A percentile compares a stretch with the other conserved stretches of the same genome.
Conservation (phyloP, 2,888 invertebrate genomes). For the Athripsodes cinereus region DNA sequence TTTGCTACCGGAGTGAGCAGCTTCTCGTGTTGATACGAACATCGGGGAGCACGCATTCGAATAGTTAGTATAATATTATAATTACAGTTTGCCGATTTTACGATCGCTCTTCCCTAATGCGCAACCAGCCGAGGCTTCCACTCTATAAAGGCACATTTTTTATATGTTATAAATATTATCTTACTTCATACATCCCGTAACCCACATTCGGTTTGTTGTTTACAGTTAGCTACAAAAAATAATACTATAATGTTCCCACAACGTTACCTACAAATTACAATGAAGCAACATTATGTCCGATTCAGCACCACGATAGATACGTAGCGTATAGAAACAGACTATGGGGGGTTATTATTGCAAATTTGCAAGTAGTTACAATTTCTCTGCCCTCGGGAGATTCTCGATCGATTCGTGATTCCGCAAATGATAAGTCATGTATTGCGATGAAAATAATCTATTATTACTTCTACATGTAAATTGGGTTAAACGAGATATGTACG, state of each 20-base stretch:
- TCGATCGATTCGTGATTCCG: conserved; percentile 2
- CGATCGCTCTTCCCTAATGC: conserved; percentile 5
- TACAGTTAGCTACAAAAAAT: conserved; percentile 7
- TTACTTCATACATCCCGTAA: neutral
- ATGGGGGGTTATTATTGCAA: too few species aligned
- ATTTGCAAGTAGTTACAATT: neutral
- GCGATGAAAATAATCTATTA: neutral
- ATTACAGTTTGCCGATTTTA: conserved; percentile 14
- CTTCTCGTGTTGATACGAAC: conserved; percentile 9
- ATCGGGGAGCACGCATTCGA: neutral
- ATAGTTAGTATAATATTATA: neutral
- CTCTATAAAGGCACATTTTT: conserved; percentile 7
- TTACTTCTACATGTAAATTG: neutral
- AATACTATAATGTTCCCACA: neutral
- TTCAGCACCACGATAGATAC: neutral
- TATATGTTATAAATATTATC: neutral
- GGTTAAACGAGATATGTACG: neutral
- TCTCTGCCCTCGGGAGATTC: conserved; percentile 2
- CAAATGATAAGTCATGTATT: conserved; percentile 4
- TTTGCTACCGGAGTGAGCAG: conserved; percentile 2
- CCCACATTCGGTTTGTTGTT: conserved; percentile 8
- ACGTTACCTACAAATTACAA: neutral
- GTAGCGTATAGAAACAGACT: too few species aligned
- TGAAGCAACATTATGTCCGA: neutral
- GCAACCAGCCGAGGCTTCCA: neutral